Evolutionary conservation across 2,113 vertebrate species (phyloP).

Genomic region (Vanacampus margaritifer): DNA sequence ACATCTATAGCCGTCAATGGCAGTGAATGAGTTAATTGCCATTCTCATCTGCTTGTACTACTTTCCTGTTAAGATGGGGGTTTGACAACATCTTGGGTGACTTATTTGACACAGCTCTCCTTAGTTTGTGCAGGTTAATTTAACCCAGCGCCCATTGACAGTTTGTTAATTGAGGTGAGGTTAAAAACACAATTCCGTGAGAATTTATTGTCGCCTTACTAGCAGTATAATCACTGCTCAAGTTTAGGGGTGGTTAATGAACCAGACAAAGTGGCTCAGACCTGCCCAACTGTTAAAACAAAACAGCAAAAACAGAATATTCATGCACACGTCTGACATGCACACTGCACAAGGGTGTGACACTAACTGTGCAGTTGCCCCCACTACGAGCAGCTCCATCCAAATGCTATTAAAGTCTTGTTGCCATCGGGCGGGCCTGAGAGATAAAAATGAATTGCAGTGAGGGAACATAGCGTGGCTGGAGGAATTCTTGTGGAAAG

Average conservation of each 20-base stretch:
- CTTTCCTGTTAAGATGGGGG: too few relatives aligned
- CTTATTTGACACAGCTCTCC: not conserved
- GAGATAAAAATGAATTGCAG: constrained; percentile 48
- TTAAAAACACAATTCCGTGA: not conserved
- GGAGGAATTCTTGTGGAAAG: not conserved
- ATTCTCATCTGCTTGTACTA: not conserved
- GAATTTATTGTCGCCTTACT: not conserved
- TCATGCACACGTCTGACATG: not conserved
- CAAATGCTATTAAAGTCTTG: constrained; percentile 47
- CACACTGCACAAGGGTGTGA: constrained; percentile 3
- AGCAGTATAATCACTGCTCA: not conserved
- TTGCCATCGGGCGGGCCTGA: constrained; percentile 55
- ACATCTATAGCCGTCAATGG: too few relatives aligned
- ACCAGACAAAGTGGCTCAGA: not conserved
- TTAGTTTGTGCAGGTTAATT: not conserved
- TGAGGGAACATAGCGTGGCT: constrained; percentile 19
- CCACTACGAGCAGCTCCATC: constrained; percentile 18
- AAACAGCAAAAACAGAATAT: constrained; percentile 35
- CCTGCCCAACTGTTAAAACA: not conserved
- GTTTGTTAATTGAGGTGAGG: not conserved
- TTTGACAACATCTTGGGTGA: too few relatives aligned
- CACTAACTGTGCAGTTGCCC: constrained; percentile 32
- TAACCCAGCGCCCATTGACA: not conserved
- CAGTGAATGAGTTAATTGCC: too few relatives aligned
- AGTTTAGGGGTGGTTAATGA: not conserved